phyloP scores from a whole-genome alignment of 1,140 invertebrate genomes.

The Pseudoatta argentina region DNA sequence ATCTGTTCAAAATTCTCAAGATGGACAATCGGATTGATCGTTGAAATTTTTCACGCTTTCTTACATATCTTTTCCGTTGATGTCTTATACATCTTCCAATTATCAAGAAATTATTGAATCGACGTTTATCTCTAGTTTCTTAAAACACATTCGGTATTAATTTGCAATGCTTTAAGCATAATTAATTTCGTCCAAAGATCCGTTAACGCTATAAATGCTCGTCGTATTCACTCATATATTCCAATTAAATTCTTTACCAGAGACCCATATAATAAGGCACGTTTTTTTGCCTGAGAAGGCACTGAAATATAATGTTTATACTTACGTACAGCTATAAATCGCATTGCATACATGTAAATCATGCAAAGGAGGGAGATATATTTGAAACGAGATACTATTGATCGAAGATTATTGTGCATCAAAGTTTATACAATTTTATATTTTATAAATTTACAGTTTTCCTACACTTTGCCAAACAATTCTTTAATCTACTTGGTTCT shows the following conservation, averaged over 20 bases:
- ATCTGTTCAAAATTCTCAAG: slow-evolving; percentile 32
- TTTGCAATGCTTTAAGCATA: slow-evolving; percentile 32
- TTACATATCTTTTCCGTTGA: neutral
- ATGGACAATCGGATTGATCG: slow-evolving; percentile 48
- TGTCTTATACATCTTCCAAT: slow-evolving; percentile 29
- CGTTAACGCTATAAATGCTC: slow-evolving; percentile 62
- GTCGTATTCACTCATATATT: slow-evolving; percentile 48
- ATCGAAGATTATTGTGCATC: slow-evolving; percentile 73
- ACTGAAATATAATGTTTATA: slow-evolving; percentile 73
- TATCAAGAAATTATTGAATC: slow-evolving; percentile 8
- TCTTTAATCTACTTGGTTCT: slow-evolving; percentile 47
- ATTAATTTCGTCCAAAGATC: slow-evolving; percentile 40
- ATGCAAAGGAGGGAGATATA: slow-evolving; percentile 73
- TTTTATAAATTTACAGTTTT: slow-evolving; percentile 41
- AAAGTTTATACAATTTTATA: slow-evolving; percentile 69
- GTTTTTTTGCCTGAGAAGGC: slow-evolving; percentile 74
- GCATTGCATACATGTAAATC: slow-evolving; percentile 67
- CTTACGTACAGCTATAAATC: slow-evolving; percentile 66
- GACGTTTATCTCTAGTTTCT: slow-evolving; percentile 25
- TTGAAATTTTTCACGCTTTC: neutral
- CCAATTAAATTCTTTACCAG: slow-evolving; percentile 48
- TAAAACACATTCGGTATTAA: slow-evolving; percentile 47
- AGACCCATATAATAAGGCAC: slow-evolving; percentile 75
- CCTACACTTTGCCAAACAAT: slow-evolving; percentile 16
- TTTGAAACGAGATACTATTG: slow-evolving; percentile 69